Evolutionary conservation across 2,797 vertebrate species (phyloP).

Genomic region (Carcharodon carcharias): DNA sequence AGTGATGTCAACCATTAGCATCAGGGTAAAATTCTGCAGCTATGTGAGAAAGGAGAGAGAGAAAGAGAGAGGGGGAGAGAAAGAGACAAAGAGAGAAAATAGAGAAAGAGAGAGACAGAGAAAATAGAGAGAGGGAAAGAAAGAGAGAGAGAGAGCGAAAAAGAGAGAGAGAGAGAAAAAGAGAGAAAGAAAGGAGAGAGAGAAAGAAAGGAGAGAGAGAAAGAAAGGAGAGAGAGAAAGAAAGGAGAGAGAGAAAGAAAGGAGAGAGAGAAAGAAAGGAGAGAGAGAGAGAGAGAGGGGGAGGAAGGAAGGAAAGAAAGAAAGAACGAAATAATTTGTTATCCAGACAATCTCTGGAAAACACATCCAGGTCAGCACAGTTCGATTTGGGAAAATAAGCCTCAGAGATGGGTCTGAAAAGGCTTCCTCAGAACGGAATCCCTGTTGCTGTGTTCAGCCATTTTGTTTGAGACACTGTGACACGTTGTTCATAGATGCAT

Average conservation of each 20-base stretch:
- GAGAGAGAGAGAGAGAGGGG: neutral
- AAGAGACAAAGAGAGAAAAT: neutral
- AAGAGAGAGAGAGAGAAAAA: too few relatives aligned
- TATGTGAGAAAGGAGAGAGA: neutral
- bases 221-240: too few relatives aligned
- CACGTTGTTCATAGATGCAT: too few relatives aligned
- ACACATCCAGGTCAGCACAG: too few relatives aligned
- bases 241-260: neutral
- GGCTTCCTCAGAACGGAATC: neutral
- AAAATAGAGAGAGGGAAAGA: neutral
- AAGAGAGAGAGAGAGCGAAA: neutral
- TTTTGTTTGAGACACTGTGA: neutral
- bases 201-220: too few relatives aligned
- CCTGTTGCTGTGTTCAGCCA: too few relatives aligned
- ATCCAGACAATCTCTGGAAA: too few relatives aligned
- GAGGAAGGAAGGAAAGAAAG: too few relatives aligned
- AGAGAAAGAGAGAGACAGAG: neutral
- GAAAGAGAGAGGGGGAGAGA: neutral
- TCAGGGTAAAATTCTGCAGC: conserved; percentile 9
- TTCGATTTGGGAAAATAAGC: too few relatives aligned
- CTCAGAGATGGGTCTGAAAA: neutral
- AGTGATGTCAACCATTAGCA: neutral
- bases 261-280: too few relatives aligned
- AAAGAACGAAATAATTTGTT: too few relatives aligned
- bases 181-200: neutral